These are phyloP conservation scores for Papilio aristodemus DNA, from an alignment of 1,140 invertebrate species.

Conservation along the genomic window DNA sequence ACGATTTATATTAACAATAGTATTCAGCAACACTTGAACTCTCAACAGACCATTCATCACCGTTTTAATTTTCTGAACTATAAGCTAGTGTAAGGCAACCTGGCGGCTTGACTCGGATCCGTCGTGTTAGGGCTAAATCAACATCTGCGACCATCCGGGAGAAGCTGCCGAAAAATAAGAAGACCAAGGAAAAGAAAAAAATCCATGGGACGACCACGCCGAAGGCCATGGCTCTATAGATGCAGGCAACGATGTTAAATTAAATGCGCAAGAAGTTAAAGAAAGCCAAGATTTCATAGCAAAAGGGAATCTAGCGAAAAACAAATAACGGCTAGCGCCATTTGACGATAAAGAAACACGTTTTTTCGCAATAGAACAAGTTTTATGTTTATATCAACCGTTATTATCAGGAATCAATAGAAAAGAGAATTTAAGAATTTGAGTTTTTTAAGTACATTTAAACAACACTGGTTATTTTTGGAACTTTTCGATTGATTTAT, in stretches of 20 bases:
- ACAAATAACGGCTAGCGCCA: conserved; percentile 72
- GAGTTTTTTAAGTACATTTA: conserved; percentile 78
- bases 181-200: conserved; percentile 57
- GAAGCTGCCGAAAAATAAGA: conserved; percentile 54
- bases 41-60: conserved; percentile 62
- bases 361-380: conserved; percentile 81
- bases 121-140: conserved; percentile 70
- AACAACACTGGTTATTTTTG: conserved; percentile 80
- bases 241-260: conserved; percentile 60
- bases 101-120: conserved; percentile 72
- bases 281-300: conserved; percentile 73
- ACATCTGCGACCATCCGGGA: conserved; percentile 76
- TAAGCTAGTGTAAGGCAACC: conserved; percentile 76
- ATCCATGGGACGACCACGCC: conserved; percentile 56
- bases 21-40: conserved; percentile 80
- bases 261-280: conserved; percentile 76
- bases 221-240: conserved; percentile 62
- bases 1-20: conserved; percentile 67
- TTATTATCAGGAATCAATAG: conserved; percentile 80
- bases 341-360: conserved; percentile 80
- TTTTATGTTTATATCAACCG: conserved; percentile 80
- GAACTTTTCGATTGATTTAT: conserved; percentile 76
- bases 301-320: conserved; percentile 69
- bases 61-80: conserved; percentile 72
- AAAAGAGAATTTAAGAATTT: conserved; percentile 78